Evolutionary conservation across 2,888 invertebrate genomes (phyloP).

Genomic region (Stenodera caucasica): DNA sequence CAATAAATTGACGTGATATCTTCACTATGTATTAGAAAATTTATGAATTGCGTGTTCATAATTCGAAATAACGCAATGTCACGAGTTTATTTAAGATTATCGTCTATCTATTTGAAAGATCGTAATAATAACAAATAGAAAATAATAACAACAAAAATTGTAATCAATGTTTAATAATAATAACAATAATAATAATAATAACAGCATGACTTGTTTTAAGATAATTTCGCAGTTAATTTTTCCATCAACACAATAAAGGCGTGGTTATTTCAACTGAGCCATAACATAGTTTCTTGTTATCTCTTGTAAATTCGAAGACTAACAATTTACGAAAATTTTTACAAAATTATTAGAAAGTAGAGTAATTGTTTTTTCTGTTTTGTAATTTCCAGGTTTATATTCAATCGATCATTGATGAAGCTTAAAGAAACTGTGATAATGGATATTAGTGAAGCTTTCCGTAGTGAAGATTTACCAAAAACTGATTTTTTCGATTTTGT

Average conservation of each 20-base stretch:
- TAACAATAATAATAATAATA: neutral
- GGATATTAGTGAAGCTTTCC: constrained; percentile 82
- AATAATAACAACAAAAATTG: neutral
- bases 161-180: neutral
- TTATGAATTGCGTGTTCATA: neutral
- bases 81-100: neutral
- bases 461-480: constrained; percentile 80
- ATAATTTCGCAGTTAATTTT: constrained; percentile 1
- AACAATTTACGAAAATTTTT: too few species aligned
- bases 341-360: neutral
- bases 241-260: constrained; percentile 1
- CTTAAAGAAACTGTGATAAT: constrained; percentile 62
- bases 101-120: neutral
- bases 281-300: neutral
- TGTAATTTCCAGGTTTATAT: neutral
- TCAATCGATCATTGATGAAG: constrained; percentile 34
- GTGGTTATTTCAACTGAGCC: constrained; percentile 2
- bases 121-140: neutral
- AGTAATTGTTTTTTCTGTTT: neutral
- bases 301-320: neutral
- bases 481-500: constrained; percentile 90
- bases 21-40: neutral
- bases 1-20: neutral
- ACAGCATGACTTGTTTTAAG: constrained; percentile 2
- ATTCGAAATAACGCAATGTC: neutral